phyloP scores from a whole-genome alignment of 2,797 vertebrate species.

The Linurgus olivaceus region DNA sequence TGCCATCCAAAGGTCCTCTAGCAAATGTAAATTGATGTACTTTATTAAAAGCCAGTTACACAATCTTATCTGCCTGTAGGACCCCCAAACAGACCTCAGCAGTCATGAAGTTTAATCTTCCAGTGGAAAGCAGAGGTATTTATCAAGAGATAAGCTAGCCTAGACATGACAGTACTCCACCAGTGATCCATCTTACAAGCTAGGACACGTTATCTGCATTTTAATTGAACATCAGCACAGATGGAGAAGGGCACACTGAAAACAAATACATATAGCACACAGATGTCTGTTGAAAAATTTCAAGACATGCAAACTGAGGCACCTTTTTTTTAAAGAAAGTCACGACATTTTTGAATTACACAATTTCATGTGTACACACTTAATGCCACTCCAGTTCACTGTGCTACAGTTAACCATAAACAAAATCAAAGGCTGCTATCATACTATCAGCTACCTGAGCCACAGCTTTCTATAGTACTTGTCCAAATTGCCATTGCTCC shows the following conservation, averaged over 20 bases:
- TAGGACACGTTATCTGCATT: constrained; percentile 52
- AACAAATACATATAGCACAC: neutral
- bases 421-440: neutral
- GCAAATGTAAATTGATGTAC: constrained; percentile 9
- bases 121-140: constrained; percentile 35
- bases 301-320: neutral
- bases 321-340: neutral
- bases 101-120: constrained; percentile 50
- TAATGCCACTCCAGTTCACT: neutral
- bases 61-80: constrained; percentile 11
- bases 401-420: neutral
- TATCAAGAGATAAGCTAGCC: constrained; percentile 40
- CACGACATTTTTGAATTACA: neutral
- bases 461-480: neutral
- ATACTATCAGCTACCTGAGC: neutral
- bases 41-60: neutral
- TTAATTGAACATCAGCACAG: constrained; percentile 39
- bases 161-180: constrained; percentile 37
- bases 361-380: neutral
- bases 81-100: neutral
- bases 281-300: neutral
- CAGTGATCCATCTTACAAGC: constrained; percentile 43
- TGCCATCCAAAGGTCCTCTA: neutral
- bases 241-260: neutral
- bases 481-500: neutral